These are phyloP conservation scores for Cacatua alba DNA, from an alignment of 2,113 vertebrate species.

Conservation along the genomic window DNA sequence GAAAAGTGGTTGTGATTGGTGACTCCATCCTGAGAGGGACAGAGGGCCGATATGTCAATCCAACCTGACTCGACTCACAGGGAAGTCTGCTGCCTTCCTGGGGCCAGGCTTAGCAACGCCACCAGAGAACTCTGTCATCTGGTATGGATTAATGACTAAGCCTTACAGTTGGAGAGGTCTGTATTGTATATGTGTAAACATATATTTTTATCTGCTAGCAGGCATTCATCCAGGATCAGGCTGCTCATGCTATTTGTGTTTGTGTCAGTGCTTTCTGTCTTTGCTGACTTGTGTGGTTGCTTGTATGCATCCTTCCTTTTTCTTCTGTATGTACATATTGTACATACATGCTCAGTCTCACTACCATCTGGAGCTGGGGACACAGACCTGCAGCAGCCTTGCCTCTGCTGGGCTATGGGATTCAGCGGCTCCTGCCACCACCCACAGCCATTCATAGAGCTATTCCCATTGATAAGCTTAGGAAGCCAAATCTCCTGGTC, in stretches of 20 bases:
- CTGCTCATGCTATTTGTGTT: background rate
- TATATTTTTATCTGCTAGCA: background rate
- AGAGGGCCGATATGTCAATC: too few relatives aligned
- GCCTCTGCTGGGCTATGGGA: background rate
- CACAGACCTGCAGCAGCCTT: background rate
- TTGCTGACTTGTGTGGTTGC: background rate
- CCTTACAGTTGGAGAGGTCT: background rate
- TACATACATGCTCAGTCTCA: rapidly evolving
- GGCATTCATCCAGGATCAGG: background rate
- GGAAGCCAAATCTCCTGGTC: background rate
- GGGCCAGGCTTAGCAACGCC: too few relatives aligned
- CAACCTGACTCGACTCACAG: too few relatives aligned
- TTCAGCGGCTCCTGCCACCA: background rate
- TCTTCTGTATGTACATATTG: background rate
- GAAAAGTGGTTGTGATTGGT: too few relatives aligned
- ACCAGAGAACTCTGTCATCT: too few relatives aligned
- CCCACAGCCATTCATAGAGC: background rate
- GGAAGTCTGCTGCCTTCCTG: too few relatives aligned
- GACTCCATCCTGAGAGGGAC: too few relatives aligned
- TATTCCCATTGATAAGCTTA: background rate
- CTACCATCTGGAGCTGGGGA: background rate
- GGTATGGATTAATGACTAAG: background rate
- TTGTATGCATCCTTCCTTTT: background rate
- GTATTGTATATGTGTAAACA: background rate
- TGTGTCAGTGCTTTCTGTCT: background rate